Percentiles rank a stretch among this genome's conserved stretches.
Evolutionary conservation across 2,888 invertebrate species (phyloP).

Genomic region (Helobdella robusta): DNA sequence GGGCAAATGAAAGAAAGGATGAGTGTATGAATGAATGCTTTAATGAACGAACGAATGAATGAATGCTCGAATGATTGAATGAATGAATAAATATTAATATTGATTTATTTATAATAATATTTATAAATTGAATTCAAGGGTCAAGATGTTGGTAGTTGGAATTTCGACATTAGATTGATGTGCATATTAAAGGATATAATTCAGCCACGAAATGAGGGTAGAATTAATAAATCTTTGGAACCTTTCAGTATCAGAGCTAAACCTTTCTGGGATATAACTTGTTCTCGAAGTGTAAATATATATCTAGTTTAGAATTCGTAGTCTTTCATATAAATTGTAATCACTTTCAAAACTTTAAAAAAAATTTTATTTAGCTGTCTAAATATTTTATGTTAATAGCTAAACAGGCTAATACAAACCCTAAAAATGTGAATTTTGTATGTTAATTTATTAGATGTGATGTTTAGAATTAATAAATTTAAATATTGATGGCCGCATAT

Average conservation of each 20-base stretch:
- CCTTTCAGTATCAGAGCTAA: constrained; percentile 84
- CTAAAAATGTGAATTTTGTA: neutral
- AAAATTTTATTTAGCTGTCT: neutral
- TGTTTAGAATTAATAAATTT: too few species aligned
- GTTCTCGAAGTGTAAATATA: constrained; percentile 42
- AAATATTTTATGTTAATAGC: neutral
- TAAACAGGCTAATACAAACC: neutral
- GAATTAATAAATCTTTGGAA: constrained; percentile 66
- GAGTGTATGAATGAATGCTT: too few species aligned
- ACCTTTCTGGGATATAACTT: constrained; percentile 72
- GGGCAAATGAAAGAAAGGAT: too few species aligned
- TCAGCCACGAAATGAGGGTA: constrained; percentile 59
- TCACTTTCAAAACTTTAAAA: neutral
- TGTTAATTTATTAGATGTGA: too few species aligned
- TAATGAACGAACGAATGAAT: too few species aligned
- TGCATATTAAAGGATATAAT: constrained; percentile 62
- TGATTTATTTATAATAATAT: too few species aligned
- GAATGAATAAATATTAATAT: too few species aligned
- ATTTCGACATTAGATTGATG: constrained; percentile 67
- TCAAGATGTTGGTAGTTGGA: constrained; percentile 64
- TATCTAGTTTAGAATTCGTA: neutral
- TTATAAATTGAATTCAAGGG: too few species aligned
- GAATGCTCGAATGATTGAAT: too few species aligned
- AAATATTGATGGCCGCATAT: too few species aligned
- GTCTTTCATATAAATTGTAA: neutral